Base-by-base conservation (phyloP, 2,113 vertebrate genomes). In the Podarcis muralis region DNA sequence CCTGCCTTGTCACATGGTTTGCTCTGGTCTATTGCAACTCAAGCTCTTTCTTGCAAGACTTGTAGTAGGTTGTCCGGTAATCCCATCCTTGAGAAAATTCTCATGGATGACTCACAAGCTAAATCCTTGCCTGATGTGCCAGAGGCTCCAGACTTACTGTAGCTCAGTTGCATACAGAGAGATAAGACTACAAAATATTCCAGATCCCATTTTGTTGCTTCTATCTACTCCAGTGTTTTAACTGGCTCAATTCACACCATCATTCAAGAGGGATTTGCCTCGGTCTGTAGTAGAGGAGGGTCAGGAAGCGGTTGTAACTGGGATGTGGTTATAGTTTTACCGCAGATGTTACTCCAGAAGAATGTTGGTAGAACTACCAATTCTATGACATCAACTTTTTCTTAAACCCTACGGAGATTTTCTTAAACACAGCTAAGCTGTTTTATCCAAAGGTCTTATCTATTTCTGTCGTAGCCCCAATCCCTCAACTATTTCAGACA, bases 321-420 rank as follows among this genome's bases (percentile, higher is more conserved):
- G 75, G 92, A 23, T 65, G 89, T 74, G 75, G 25, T 20, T 92
- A 75, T 82, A 88, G 83, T 95, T 94, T 89, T 57, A 62, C 18
- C 25, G 88, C 89, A 72, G 27, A 90, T 93, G 90, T 93, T 95
- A 88, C 74, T 90, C 85, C 91, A 82, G 92, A 96, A 93, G 94
- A 94, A 95, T 96, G 94, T 96, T 90, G 94, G 88, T 94, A 95
- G 96, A 94, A 88, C 88, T 90, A 94, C 88, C 88, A 92, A 83
- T 86, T 91, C 77, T 93, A 93, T 96, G 93, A 95, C 95, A 94
- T 97, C 95, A 94, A 68, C 81, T 66, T 88, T 74, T 85, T 94
- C 85, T 91, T 90, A 91, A 95, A 93, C 90, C 91, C 94, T 94
- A 79, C 94, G 92, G 96, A 93, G 93, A 96, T 94, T 95, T 95